Conservation (phyloP, 2,797 vertebrate genomes). For the Hydrolagus colliei region DNA sequence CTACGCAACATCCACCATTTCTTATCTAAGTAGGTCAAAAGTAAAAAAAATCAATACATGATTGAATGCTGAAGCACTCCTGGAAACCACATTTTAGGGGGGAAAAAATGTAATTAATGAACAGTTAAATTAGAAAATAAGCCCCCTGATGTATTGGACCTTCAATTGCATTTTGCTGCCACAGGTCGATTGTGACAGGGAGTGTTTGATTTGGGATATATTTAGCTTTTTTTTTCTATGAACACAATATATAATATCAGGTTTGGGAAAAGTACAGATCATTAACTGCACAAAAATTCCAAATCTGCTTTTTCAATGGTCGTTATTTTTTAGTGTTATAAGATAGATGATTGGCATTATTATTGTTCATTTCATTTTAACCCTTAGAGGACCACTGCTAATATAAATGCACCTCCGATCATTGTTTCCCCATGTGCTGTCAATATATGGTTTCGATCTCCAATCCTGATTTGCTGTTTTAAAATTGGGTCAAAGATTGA, state of each 20-base stretch:
- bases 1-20: neutral
- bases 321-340: neutral
- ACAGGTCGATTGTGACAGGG: neutral
- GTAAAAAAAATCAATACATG: conserved; percentile 25
- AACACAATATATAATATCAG: neutral
- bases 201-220: neutral
- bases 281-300: neutral
- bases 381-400: too few relatives aligned
- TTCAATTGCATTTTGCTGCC: neutral
- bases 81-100: neutral
- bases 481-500: too few relatives aligned
- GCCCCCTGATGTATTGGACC: neutral
- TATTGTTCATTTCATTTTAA: neutral
- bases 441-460: too few relatives aligned
- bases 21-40: neutral
- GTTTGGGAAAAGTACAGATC: neutral
- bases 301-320: neutral
- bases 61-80: neutral
- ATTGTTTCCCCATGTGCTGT: too few relatives aligned
- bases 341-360: neutral
- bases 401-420: too few relatives aligned
- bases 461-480: too few relatives aligned
- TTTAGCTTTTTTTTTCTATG: neutral
- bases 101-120: neutral
- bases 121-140: neutral